Percentiles rank a stretch among this genome's conserved stretches.
These are phyloP conservation scores for Phoxinus phoxinus DNA, from an alignment of 2,113 vertebrate genomes.

Conservation along the genomic window DNA sequence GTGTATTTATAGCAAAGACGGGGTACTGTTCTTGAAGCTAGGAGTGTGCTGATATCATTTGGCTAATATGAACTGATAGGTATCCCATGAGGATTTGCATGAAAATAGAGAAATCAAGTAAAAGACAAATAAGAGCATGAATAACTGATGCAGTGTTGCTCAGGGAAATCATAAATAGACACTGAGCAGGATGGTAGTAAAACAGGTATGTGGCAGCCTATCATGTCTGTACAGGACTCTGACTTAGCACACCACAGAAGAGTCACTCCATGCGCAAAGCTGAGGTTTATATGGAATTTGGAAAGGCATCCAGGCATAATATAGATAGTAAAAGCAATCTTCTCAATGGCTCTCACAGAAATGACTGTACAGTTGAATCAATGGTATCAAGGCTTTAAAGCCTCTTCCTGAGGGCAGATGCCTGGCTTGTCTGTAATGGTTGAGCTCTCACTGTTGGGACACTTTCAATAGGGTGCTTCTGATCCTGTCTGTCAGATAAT, in stretches of 20 bases:
- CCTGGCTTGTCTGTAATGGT: slow-evolving; percentile 51
- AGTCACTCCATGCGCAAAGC: neutral
- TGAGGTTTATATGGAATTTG: slow-evolving; percentile 27
- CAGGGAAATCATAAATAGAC: neutral
- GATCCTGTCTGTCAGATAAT: slow-evolving; percentile 69
- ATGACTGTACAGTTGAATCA: slow-evolving; percentile 19
- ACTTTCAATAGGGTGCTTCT: slow-evolving; percentile 50
- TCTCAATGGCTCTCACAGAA: neutral
- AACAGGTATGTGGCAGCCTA: neutral
- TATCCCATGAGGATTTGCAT: slow-evolving; percentile 57
- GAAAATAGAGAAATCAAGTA: slow-evolving; percentile 44
- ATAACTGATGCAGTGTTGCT: slow-evolving; percentile 7
- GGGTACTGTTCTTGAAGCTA: slow-evolving; percentile 4
- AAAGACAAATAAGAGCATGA: slow-evolving; percentile 52
- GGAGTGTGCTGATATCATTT: neutral
- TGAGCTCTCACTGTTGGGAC: slow-evolving; percentile 45
- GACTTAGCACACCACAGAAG: neutral
- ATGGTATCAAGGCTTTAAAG: slow-evolving; percentile 53
- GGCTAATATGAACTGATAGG: slow-evolving; percentile 60
- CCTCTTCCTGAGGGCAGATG: slow-evolving; percentile 62
- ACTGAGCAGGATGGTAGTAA: neutral
- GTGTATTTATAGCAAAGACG: slow-evolving; percentile 28
- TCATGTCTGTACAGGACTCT: slow-evolving; percentile 12
- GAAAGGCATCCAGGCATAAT: neutral
- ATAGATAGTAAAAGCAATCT: slow-evolving; percentile 13